Evolutionary conservation across 2,888 invertebrate genomes (phyloP).

Genomic region (Chironomus tentans): DNA sequence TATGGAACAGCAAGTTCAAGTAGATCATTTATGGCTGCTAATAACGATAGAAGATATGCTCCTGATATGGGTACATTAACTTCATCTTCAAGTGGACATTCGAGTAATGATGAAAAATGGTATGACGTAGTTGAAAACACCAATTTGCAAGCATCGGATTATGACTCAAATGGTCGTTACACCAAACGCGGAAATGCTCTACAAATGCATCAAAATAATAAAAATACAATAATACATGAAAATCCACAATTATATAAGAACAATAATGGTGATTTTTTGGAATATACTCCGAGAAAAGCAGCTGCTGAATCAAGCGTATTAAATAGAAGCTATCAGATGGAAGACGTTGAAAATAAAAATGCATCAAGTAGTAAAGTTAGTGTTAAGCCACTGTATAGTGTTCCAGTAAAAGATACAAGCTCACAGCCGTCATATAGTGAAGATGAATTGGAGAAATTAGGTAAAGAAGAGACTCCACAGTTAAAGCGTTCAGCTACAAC

Average conservation of each 20-base stretch:
- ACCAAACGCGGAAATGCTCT: constrained; percentile 32
- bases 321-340: constrained; percentile 29
- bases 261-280: background rate
- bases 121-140: constrained; percentile 45
- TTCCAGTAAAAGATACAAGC: constrained; percentile 28
- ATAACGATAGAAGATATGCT: constrained; percentile 29
- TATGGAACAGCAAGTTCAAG: constrained; percentile 64
- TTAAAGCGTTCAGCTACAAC: constrained; percentile 31
- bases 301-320: background rate
- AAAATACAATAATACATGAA: background rate
- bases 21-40: constrained; percentile 39
- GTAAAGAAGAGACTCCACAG: constrained; percentile 27
- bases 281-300: background rate
- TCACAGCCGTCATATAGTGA: background rate
- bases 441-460: constrained; percentile 28
- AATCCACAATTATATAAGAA: background rate
- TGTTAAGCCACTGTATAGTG: constrained; percentile 36
- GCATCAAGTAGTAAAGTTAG: background rate
- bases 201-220: constrained; percentile 33
- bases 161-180: constrained; percentile 38
- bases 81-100: constrained; percentile 54
- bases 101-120: constrained; percentile 56
- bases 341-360: constrained; percentile 23
- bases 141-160: constrained; percentile 38
- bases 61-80: constrained; percentile 48